These are phyloP conservation scores for Premnoplex brunnescens DNA, from an alignment of 2,797 vertebrate genomes.

Conservation along the genomic window DNA sequence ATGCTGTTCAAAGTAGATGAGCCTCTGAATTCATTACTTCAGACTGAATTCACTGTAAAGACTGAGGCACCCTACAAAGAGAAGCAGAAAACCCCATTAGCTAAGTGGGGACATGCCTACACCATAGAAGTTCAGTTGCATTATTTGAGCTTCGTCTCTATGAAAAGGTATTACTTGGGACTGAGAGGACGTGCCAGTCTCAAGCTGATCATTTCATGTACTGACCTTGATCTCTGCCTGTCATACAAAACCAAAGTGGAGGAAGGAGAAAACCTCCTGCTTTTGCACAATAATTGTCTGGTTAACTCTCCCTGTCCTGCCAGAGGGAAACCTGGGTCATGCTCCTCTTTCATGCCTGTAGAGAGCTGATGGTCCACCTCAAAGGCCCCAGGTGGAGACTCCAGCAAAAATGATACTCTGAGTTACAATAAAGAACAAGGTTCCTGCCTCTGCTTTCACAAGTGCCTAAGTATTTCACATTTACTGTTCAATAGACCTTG, in stretches of 20 bases:
- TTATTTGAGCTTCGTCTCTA: not conserved
- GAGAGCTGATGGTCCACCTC: not conserved
- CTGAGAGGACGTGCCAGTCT: not conserved
- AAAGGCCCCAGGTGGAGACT: not conserved
- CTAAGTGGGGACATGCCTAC: not conserved
- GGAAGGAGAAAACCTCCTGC: not conserved
- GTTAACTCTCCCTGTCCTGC: not conserved
- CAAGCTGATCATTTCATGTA: not conserved
- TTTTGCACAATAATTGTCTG: not conserved
- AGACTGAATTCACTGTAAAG: not conserved
- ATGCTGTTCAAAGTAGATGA: not conserved
- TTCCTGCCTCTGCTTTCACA: not conserved
- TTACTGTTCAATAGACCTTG: not conserved
- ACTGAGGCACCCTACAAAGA: not conserved
- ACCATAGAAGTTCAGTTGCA: not conserved
- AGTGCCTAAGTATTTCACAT: not conserved
- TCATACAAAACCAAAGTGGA: fast-evolving
- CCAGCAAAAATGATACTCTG: not conserved
- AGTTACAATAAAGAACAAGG: not conserved
- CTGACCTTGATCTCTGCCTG: not conserved
- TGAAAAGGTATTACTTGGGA: not conserved
- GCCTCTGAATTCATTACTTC: not conserved
- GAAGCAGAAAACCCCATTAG: not conserved
- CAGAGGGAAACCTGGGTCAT: not conserved
- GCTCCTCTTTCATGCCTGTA: not conserved